Percentiles rank a stretch among this genome's conserved stretches.
phyloP scores from a whole-genome alignment of 2,113 vertebrate species.

The Gorsachius goisagi region DNA sequence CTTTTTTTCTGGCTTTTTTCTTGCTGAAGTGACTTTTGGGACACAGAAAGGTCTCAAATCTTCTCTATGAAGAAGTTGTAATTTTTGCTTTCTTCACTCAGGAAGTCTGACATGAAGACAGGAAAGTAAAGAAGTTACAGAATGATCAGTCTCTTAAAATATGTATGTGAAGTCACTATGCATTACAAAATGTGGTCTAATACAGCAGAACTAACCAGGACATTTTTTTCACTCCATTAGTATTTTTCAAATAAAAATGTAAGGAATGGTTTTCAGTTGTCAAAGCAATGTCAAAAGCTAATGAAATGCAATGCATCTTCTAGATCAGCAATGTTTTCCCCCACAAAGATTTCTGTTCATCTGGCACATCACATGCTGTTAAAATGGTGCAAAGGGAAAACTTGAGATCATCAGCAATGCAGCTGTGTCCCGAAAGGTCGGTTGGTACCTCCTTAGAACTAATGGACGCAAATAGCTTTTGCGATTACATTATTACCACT shows the following conservation, averaged over 20 bases:
- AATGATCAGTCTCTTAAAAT: not conserved
- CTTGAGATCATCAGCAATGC: not conserved
- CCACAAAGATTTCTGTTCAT: not conserved
- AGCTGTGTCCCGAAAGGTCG: not conserved
- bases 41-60: not conserved
- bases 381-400: not conserved
- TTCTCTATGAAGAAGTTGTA: not conserved
- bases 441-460: not conserved
- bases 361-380: not conserved
- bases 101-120: not conserved
- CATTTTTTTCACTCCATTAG: not conserved
- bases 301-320: not conserved
- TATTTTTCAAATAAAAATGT: not conserved
- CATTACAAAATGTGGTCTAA: not conserved
- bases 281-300: not conserved
- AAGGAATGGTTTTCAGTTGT: not conserved
- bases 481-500: no score
- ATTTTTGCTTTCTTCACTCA: not conserved
- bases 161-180: accelerated
- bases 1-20: not conserved
- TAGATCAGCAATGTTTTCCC: not conserved
- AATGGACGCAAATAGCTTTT: not conserved
- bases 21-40: not conserved
- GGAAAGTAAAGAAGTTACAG: not conserved
- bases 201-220: not conserved